Evolutionary conservation across 35 echinoderm and acorn worm species (phyloP), one percentile per base, ranked within the genome.

Genomic region (Acanthaster planci): DNA sequence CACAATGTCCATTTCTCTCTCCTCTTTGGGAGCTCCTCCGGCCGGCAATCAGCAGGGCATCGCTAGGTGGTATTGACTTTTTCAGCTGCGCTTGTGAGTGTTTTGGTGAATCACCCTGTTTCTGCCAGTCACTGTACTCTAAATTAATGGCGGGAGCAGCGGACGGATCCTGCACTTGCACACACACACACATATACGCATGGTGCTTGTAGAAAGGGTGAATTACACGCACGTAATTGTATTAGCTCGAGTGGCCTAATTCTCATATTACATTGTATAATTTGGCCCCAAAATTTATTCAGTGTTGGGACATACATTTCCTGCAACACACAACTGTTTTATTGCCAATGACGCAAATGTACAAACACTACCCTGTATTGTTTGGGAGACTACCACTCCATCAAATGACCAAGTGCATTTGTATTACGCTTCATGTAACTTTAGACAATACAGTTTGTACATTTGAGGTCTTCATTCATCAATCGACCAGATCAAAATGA

Each of bases 261-360:
- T 72, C 64, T 72, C 64, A 72, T 27, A 72, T 72, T 72, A 72
- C 64, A 72, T 72, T 72, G 64, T 27, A 72, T 72, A 72, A 72
- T 72, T 72, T 72, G 34, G 34, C 21, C 26, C 26, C 26, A 10
- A 72, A 72, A 72, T 72, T 72, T 72, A 72, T 72, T 72, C 64
- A 72, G 64, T 72, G 64, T 72, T 72, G 64, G 64, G 64, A 29
- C 23, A 72, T 29, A 72, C 30, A 31, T 72, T 31, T 72, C 64
- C 30, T 19, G 64, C 64, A 72, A 72, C 26, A 72, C 64, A 72
- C 12, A 47, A 47, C 64, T 72, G 64, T 72, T 72, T 68, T 72
- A 27, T 27, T 34, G 14, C 30, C 64, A 2, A 72, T 72, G 23
- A 72, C 30, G 23, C 64, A 15, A 34, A 72, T 72, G 30, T 47